phyloP scores from a whole-genome alignment of 2,797 vertebrate species.

The Yasuhikotakia modesta region DNA sequence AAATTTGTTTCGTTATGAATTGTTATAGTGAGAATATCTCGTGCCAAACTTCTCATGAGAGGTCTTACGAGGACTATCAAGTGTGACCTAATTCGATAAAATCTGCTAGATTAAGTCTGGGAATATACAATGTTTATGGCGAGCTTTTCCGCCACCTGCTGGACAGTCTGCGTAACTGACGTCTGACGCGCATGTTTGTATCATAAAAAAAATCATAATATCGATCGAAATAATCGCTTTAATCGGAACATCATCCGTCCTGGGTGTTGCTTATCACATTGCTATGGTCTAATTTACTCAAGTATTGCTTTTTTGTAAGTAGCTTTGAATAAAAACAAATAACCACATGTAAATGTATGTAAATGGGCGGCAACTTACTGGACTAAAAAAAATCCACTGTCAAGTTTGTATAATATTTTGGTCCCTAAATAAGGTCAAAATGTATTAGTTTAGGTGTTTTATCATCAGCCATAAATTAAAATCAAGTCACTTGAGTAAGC shows the following conservation, averaged over 20 bases:
- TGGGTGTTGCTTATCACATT: no score
- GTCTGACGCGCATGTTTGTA: no score
- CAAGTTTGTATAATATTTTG: neutral
- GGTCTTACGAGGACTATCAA: neutral
- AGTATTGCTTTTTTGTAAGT: neutral
- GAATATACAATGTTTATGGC: neutral
- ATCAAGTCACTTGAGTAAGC: neutral
- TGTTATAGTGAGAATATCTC: neutral
- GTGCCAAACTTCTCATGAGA: neutral
- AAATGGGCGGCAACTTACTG: neutral
- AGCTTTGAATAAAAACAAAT: neutral
- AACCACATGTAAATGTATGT: neutral
- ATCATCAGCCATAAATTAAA: neutral
- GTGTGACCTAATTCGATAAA: neutral
- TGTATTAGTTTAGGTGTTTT: neutral
- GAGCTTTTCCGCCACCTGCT: conserved; percentile 69
- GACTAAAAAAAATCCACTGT: neutral
- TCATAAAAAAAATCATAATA: no score
- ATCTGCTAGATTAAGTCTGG: conserved; percentile 6
- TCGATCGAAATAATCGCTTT: no score
- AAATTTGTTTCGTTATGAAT: neutral
- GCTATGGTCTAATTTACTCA: neutral
- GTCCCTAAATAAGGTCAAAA: neutral
- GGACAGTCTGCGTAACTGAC: conserved; percentile 47
- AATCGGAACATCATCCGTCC: no score